A percentile compares a stretch with the other conserved stretches of the same genome.
These are phyloP conservation scores for Ruditapes philippinarum DNA, from an alignment of 1,140 invertebrate species.

Conservation along the genomic window DNA sequence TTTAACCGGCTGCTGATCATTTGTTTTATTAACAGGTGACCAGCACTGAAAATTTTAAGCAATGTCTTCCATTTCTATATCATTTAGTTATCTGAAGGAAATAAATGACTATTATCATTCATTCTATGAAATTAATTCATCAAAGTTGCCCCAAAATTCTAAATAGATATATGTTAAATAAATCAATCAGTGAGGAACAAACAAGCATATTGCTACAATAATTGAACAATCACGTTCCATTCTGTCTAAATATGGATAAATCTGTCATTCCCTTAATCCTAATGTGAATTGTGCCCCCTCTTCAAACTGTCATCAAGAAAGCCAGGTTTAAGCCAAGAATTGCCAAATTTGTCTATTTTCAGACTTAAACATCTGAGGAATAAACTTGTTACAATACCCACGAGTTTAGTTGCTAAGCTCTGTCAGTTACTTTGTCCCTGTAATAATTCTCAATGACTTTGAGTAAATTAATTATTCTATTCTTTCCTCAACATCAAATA, in stretches of 20 bases:
- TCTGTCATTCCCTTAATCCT: neutral
- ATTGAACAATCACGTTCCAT: neutral
- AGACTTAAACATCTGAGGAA: neutral
- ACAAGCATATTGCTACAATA: neutral
- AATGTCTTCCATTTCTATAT: too few species aligned
- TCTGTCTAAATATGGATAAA: too few species aligned
- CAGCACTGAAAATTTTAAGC: too few species aligned
- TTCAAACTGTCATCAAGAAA: neutral
- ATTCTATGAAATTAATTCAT: too few species aligned
- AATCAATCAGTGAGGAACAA: too few species aligned
- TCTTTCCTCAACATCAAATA: too few species aligned
- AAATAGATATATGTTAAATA: too few species aligned
- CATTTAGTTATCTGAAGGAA: too few species aligned
- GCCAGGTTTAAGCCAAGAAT: neutral
- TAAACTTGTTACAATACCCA: neutral
- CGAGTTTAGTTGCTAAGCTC: neutral
- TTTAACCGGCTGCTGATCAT: too few species aligned
- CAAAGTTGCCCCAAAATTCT: too few species aligned
- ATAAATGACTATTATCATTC: too few species aligned
- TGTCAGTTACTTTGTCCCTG: neutral
- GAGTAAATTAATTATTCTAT: neutral
- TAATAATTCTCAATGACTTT: neutral
- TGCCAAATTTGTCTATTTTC: conserved; percentile 3
- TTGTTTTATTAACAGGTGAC: too few species aligned
- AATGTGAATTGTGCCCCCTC: neutral